phyloP scores from a whole-genome alignment of 1,140 invertebrate species.

The Brachionus koreanus region DNA sequence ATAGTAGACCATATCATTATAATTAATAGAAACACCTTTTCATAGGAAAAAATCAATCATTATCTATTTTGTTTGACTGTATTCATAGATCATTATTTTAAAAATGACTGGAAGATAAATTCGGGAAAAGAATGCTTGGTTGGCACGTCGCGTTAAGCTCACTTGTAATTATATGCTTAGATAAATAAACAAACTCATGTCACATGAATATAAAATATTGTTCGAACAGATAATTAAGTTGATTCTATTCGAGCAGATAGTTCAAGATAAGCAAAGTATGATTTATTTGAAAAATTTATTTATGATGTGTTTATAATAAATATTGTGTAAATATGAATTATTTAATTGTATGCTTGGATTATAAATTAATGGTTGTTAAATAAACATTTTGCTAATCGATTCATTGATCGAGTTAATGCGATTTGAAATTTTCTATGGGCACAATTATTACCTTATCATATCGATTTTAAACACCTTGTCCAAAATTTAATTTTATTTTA shows the following conservation, averaged over 20 bases:
- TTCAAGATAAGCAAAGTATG: background rate
- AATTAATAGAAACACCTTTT: background rate
- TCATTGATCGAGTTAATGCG: constrained; percentile 1
- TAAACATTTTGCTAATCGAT: constrained; percentile 13
- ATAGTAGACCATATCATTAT: background rate
- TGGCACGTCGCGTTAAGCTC: background rate
- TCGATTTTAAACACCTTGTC: constrained; percentile 1
- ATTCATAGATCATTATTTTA: constrained; percentile 11
- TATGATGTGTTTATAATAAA: background rate
- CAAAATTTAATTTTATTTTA: background rate
- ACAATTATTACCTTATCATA: background rate
- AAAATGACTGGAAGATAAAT: background rate
- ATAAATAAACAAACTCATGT: constrained; percentile 10
- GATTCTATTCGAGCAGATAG: background rate
- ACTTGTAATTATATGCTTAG: background rate
- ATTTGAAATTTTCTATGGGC: background rate
- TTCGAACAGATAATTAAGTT: constrained; percentile 9
- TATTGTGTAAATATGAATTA: background rate
- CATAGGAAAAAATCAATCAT: background rate
- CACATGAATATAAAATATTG: background rate
- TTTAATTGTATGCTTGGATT: background rate
- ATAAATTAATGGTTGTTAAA: constrained; percentile 4
- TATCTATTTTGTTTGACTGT: background rate
- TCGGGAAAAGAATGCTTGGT: background rate
- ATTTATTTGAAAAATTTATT: background rate